Base-by-base conservation (phyloP, 1,140 invertebrate species). In the Drosophila quadrilineata region DNA sequence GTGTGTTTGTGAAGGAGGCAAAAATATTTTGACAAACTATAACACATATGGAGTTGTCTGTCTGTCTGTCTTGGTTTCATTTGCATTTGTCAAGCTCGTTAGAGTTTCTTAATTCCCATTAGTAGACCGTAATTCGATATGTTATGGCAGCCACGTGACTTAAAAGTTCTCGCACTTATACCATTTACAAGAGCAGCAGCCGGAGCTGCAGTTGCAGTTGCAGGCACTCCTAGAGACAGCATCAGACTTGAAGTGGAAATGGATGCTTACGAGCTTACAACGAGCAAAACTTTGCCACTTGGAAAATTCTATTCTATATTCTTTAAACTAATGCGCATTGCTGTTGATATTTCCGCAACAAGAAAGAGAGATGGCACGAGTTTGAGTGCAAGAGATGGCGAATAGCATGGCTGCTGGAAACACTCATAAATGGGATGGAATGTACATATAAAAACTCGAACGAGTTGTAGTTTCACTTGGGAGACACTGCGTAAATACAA, bases 41-140 rank as follows among this genome's bases (percentile, higher is more conserved):
- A n/a, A n/a, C n/a, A n/a, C n/a, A n/a, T n/a, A n/a, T n/a, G n/a
- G n/a, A n/a, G n/a, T n/a, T n/a, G n/a, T n/a, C n/a, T n/a, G n/a
- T n/a, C n/a, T n/a, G 6, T 26, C 24, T 40, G 19, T 3, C 3
- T 21, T 16, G 40, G 22, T 28, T 43, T 49, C 63, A 76, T 77
- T 76, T 76, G 74, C 74, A 76, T 76, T 77, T 76, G 74, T 76
- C 69, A 76, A 57, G 74, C 74, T 76, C 74, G 74, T 76, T 76
- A 68, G 69, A 50, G 52, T 46, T 64, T 45, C 52, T 59, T 60
- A 69, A 77, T 76, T 77, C 74, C 73, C 74, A 68, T 68, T 69
- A 75, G 74, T 46, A 53, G 31, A 62, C 48, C 63, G 48, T 73
- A 62, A 63, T 69, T 53, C 36, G 74, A 76, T 76, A 77, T 77